phyloP scores from a whole-genome alignment of 2,888 invertebrate species.

The Cosmopolites sordidus region DNA sequence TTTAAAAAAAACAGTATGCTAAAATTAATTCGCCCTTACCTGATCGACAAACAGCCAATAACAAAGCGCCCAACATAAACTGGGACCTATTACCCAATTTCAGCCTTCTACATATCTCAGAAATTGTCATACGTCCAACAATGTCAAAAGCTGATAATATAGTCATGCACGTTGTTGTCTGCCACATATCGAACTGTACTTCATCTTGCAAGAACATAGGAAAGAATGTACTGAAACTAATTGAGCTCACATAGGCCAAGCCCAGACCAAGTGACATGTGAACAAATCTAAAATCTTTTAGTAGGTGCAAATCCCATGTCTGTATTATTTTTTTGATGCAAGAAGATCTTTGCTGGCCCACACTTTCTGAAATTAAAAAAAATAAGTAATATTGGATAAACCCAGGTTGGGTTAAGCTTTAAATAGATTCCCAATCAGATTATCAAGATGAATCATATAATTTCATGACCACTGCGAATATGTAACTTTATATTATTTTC shows the following conservation, averaged over 20 bases:
- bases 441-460: too few species aligned
- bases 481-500: too few species aligned
- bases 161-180: slow-evolving; percentile 69
- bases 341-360: slow-evolving; percentile 19
- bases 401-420: too few species aligned
- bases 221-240: slow-evolving; percentile 67
- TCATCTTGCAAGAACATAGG: slow-evolving; percentile 61
- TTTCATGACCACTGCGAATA: too few species aligned
- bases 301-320: slow-evolving; percentile 60
- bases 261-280: slow-evolving; percentile 66
- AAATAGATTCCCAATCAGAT: too few species aligned
- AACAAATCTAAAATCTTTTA: slow-evolving; percentile 60
- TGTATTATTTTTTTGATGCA: slow-evolving; percentile 41
- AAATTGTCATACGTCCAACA: slow-evolving; percentile 60
- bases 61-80: slow-evolving; percentile 58
- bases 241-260: slow-evolving; percentile 62
- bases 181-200: slow-evolving; percentile 46
- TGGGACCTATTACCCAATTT: slow-evolving; percentile 59
- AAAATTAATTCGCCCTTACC: slow-evolving; percentile 47
- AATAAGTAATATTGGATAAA: too few species aligned
- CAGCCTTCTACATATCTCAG: slow-evolving; percentile 59
- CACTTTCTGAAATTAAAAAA: slow-evolving; percentile 17
- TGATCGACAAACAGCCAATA: slow-evolving; percentile 56
- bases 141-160: slow-evolving; percentile 65
- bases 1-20: too few species aligned